phyloP scores from a whole-genome alignment of 64 coral and sea anemone species.

The Dendronephthya gigantea region DNA sequence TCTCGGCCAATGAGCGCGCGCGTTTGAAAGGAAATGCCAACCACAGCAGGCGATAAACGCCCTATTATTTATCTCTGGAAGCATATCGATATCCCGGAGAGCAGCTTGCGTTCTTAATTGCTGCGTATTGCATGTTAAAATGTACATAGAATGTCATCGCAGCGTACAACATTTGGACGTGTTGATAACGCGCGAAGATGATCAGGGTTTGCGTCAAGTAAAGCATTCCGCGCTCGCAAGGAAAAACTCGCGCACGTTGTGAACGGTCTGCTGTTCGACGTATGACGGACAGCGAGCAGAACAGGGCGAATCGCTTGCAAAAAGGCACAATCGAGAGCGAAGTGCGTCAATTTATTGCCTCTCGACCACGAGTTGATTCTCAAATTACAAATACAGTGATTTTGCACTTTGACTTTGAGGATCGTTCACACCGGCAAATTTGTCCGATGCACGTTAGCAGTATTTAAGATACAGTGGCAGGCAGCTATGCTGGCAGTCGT shows the following conservation, averaged over 20 bases:
- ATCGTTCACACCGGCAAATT: too few relatives aligned
- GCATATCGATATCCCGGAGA: background rate
- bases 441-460: too few relatives aligned
- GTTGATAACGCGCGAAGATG: background rate
- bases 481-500: too few relatives aligned
- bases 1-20: background rate
- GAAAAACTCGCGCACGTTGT: background rate
- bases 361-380: too few relatives aligned
- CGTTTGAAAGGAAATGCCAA: conserved; percentile 2
- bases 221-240: background rate
- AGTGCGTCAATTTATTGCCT: too few relatives aligned
- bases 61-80: background rate
- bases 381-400: background rate
- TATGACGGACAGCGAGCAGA: background rate
- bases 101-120: conserved; percentile 8
- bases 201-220: background rate
- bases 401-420: too few relatives aligned
- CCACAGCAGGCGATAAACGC: background rate
- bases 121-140: conserved; percentile 21
- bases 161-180: background rate
- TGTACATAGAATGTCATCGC: conserved; percentile 12
- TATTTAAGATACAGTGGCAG: too few relatives aligned
- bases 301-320: too few relatives aligned
- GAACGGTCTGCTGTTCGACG: background rate
- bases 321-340: too few relatives aligned